These are phyloP conservation scores for Salarias fasciatus DNA, from an alignment of 2,797 vertebrate genomes.

Conservation along the genomic window DNA sequence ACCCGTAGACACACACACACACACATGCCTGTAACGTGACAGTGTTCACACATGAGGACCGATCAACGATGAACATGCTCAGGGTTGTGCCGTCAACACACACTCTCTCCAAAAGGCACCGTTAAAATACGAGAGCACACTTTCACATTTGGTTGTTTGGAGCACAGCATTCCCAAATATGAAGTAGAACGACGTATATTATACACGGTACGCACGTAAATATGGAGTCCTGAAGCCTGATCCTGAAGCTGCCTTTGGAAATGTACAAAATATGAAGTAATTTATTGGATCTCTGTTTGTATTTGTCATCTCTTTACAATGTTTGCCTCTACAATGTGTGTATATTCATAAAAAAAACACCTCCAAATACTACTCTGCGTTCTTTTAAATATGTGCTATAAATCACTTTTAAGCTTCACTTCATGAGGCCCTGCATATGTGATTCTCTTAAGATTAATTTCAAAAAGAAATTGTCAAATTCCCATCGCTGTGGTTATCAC, in stretches of 20 bases:
- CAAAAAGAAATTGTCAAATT: too few relatives aligned
- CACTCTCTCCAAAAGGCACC: too few relatives aligned
- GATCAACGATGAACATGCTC: slow-evolving; percentile 37
- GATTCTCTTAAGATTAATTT: too few relatives aligned
- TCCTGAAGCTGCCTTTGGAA: slow-evolving; percentile 23
- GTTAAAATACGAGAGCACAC: neutral
- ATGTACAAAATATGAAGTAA: slow-evolving; percentile 21
- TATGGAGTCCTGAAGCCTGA: slow-evolving; percentile 25
- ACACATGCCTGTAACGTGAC: neutral
- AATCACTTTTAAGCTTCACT: too few relatives aligned
- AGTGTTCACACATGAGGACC: neutral
- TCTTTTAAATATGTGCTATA: too few relatives aligned
- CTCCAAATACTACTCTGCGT: too few relatives aligned
- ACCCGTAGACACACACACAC: slow-evolving; percentile 23
- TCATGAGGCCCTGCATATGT: too few relatives aligned
- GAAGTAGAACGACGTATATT: too few relatives aligned
- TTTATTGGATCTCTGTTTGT: slow-evolving; percentile 3
- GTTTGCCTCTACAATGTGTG: slow-evolving; percentile 12
- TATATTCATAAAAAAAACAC: too few relatives aligned
- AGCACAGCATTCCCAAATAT: neutral
- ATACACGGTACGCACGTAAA: neutral
- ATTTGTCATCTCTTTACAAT: slow-evolving; percentile 17
- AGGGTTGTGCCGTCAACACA: slow-evolving; percentile 28
- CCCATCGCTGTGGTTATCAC: too few relatives aligned
- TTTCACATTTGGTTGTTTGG: neutral